These are phyloP conservation scores for Drosophila anomalipes DNA, from an alignment of 2,888 invertebrate species.

Conservation along the genomic window DNA sequence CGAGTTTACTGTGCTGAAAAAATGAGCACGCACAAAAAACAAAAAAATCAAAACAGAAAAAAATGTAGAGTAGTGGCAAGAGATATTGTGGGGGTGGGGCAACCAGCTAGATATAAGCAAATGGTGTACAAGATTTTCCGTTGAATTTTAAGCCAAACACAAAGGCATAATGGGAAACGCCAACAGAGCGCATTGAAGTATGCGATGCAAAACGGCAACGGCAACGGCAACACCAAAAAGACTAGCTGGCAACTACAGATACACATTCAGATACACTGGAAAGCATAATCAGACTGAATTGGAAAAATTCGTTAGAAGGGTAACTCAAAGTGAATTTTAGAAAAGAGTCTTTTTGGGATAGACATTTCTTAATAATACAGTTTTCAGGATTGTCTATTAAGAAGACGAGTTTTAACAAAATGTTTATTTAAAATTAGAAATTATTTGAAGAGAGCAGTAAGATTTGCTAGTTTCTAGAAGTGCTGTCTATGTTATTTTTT, in stretches of 20 bases:
- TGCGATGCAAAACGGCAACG: slow-evolving; percentile 52
- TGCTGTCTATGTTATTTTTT: not conserved
- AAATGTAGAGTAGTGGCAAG: not conserved
- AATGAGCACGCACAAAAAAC: slow-evolving; percentile 66
- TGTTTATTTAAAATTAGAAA: not conserved
- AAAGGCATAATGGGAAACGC: slow-evolving; percentile 72
- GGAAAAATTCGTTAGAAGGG: fast-evolving
- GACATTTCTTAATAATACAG: not conserved
- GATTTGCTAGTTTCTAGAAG: not conserved
- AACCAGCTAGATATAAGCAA: slow-evolving; percentile 45
- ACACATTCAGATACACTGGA: slow-evolving; percentile 4
- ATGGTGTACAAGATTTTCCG: slow-evolving; percentile 62
- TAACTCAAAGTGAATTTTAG: no score
- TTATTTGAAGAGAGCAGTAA: not conserved
- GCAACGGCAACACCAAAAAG: slow-evolving; percentile 43
- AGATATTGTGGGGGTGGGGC: not conserved
- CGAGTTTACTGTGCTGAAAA: slow-evolving; percentile 65
- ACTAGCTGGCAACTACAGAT: slow-evolving; percentile 48
- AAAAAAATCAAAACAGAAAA: not conserved
- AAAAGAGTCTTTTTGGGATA: not conserved
- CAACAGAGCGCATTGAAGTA: slow-evolving; percentile 79
- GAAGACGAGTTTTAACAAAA: not conserved
- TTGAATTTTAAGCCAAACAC: slow-evolving; percentile 74
- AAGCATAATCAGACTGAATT: not conserved
- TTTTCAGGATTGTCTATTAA: not conserved